phyloP scores from a whole-genome alignment of 2,797 vertebrate genomes.

The Enteromius argenteus region DNA sequence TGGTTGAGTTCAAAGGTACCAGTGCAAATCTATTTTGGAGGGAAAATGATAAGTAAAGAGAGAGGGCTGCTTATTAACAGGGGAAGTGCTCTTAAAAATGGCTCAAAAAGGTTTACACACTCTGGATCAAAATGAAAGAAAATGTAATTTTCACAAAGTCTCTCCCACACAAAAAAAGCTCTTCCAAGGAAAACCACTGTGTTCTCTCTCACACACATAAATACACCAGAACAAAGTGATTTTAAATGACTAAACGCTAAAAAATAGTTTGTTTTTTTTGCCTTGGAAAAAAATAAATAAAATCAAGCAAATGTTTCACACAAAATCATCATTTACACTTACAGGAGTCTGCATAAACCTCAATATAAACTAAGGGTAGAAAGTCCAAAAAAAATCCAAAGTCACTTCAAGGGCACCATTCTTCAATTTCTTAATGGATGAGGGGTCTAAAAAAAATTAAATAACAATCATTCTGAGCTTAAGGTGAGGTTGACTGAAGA shows the following conservation, averaged over 20 bases:
- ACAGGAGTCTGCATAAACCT: not conserved
- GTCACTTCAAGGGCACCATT: conserved; percentile 3
- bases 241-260: conserved; percentile 3
- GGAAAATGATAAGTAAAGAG: not conserved
- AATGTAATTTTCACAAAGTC: not conserved
- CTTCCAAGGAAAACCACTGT: not conserved
- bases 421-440: not conserved
- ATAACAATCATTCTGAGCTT: not conserved
- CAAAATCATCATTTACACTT: not conserved
- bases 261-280: no score
- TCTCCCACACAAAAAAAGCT: not conserved
- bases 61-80: conserved; percentile 1
- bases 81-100: conserved; percentile 11
- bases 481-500: not conserved
- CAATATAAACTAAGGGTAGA: not conserved
- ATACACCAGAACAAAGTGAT: not conserved
- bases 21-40: not conserved
- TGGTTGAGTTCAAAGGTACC: not conserved
- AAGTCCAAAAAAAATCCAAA: not conserved
- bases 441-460: not conserved
- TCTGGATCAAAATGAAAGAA: conserved; percentile 17
- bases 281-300: not conserved
- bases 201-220: not conserved
- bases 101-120: not conserved
- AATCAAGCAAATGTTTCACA: not conserved